Evolutionary conservation across 2,797 vertebrate genomes (phyloP).

Genomic region (Rousettus madagascariensis): DNA sequence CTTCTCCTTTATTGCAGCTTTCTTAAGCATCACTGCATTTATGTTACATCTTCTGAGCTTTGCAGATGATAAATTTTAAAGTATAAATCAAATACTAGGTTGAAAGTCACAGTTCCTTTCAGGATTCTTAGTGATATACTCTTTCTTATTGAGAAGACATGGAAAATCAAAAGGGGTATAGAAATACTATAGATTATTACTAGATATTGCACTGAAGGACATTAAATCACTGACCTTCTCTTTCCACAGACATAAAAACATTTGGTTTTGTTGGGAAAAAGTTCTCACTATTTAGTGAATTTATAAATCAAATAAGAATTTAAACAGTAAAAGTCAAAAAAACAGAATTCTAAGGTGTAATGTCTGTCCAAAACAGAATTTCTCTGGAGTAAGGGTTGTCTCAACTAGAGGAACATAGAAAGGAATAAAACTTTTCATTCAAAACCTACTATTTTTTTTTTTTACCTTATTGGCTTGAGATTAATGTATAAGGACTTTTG

Average conservation of each 20-base stretch:
- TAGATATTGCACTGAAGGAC: neutral
- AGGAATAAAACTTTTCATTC: conserved; percentile 30
- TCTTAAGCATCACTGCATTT: conserved; percentile 61
- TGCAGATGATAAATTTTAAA: neutral
- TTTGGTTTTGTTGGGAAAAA: neutral
- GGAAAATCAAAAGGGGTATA: neutral
- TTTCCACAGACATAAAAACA: neutral
- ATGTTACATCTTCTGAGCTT: conserved; percentile 71
- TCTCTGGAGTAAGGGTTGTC: neutral
- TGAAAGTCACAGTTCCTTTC: neutral
- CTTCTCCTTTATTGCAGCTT: neutral
- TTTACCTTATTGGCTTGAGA: conserved; percentile 65
- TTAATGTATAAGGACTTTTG: conserved; percentile 62
- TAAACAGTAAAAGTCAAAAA: neutral
- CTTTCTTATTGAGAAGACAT: neutral
- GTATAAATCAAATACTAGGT: neutral
- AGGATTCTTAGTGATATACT: neutral
- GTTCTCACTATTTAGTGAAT: neutral
- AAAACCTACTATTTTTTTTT: conserved; percentile 36
- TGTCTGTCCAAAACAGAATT: neutral
- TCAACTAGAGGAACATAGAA: neutral
- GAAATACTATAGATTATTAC: neutral
- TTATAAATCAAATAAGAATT: neutral
- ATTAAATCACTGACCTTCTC: neutral
- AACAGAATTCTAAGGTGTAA: neutral